These are phyloP conservation scores for Penaeus indicus DNA, from an alignment of 1,140 invertebrate genomes.

Conservation along the genomic window DNA sequence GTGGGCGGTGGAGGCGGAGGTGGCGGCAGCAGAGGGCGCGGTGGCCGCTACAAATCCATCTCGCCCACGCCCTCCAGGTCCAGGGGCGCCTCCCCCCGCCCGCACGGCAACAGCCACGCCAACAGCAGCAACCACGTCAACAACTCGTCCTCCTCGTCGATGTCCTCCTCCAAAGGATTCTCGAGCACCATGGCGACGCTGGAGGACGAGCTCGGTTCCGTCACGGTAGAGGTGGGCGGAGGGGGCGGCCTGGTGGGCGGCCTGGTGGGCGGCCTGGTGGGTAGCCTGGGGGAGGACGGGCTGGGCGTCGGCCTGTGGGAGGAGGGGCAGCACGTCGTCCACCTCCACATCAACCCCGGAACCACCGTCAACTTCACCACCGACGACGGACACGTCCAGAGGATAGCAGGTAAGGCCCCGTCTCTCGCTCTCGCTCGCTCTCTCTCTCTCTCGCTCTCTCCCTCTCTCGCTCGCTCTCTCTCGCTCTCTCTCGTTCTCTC, in stretches of 20 bases:
- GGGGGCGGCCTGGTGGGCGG: constrained; percentile 16
- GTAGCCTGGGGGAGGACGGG: neutral
- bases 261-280: constrained; percentile 5
- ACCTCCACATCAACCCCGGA: constrained; percentile 54
- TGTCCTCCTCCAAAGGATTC: too few species aligned
- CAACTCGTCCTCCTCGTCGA: neutral
- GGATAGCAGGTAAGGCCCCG: constrained; percentile 46
- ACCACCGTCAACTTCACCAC: constrained; percentile 58
- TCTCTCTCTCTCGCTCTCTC: constrained; percentile 1
- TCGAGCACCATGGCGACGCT: neutral
- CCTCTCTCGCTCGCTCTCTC: neutral
- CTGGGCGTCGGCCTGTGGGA: constrained; percentile 15
- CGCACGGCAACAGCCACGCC: constrained; percentile 20
- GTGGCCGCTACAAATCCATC: constrained; percentile 28
- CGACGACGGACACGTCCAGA: constrained; percentile 50
- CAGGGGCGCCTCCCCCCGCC: constrained; percentile 35
- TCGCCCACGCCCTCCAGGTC: constrained; percentile 37
- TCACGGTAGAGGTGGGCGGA: constrained; percentile 53
- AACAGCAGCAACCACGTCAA: neutral
- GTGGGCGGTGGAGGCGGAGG: constrained; percentile 35
- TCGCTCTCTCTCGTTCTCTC: neutral
- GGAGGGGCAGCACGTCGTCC: constrained; percentile 48
- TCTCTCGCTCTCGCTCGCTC: constrained; percentile 13
- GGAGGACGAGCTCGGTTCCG: constrained; percentile 11
- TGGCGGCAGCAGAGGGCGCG: constrained; percentile 14